These are phyloP conservation scores for Orthonevra nobilis DNA, from an alignment of 2,888 invertebrate species.

Conservation along the genomic window DNA sequence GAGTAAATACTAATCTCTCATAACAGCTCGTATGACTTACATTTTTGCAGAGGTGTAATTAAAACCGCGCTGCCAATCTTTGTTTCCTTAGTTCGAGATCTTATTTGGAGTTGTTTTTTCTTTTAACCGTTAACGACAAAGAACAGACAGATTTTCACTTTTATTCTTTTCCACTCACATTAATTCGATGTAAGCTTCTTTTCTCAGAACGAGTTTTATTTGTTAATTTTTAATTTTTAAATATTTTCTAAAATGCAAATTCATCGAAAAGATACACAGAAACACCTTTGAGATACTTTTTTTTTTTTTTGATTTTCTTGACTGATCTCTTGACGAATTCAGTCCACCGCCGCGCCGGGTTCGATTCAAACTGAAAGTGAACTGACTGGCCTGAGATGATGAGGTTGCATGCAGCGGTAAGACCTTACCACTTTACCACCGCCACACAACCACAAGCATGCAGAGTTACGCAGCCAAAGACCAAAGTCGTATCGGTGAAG, in stretches of 20 bases:
- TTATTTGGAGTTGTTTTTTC: too few relatives aligned
- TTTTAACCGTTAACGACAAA: not conserved
- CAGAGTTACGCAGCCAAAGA: constrained; percentile 23
- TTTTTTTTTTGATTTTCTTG: constrained; percentile 2
- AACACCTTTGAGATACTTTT: constrained; percentile 3
- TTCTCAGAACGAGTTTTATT: not conserved
- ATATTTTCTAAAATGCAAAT: constrained; percentile 14
- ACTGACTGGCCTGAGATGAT: constrained; percentile 42
- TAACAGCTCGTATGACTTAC: constrained; percentile 34
- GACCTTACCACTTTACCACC: constrained; percentile 49
- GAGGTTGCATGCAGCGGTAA: constrained; percentile 62
- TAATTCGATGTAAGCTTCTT: not conserved
- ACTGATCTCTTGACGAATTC: constrained; percentile 41
- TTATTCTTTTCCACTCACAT: not conserved
- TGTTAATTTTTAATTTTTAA: constrained; percentile 22
- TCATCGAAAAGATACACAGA: not conserved
- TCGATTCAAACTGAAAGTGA: constrained; percentile 68
- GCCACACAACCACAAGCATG: constrained; percentile 29
- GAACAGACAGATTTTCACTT: constrained; percentile 31
- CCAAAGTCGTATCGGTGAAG: constrained; percentile 9
- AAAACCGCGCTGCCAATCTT: not conserved
- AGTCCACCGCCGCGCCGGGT: constrained; percentile 56
- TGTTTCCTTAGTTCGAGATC: too few relatives aligned
- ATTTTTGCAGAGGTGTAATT: constrained; percentile 7
- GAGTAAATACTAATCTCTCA: not conserved